Evolutionary conservation across 2,113 vertebrate genomes (phyloP).

Genomic region (Cyphomyrus plagiostoma): DNA sequence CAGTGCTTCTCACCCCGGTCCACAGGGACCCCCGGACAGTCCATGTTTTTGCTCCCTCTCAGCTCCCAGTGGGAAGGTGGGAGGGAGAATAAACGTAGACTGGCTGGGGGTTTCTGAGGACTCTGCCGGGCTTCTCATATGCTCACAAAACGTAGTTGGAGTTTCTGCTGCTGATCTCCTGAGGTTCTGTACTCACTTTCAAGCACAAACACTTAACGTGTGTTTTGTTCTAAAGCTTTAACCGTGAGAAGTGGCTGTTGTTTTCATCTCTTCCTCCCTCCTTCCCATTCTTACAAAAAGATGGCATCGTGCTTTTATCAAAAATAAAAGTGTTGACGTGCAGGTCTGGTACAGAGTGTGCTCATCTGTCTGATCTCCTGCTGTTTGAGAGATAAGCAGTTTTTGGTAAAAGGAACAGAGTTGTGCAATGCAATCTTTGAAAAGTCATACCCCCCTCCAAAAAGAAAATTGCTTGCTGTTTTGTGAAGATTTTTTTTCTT

Average conservation of each 20-base stretch:
- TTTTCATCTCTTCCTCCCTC: neutral
- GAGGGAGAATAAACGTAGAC: neutral
- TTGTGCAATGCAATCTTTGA: neutral
- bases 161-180: neutral
- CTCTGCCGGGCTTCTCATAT: neutral
- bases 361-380: neutral
- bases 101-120: neutral
- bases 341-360: neutral
- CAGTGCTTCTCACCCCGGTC: neutral
- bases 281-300: neutral
- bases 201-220: conserved; percentile 24
- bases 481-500: neutral
- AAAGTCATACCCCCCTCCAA: neutral
- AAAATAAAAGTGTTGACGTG: neutral
- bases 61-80: neutral
- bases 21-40: neutral
- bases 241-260: conserved; percentile 6
- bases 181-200: conserved; percentile 34
- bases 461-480: neutral
- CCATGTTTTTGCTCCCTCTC: neutral
- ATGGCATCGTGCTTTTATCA: neutral
- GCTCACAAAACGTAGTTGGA: neutral
- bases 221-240: conserved; percentile 33
- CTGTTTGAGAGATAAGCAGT: neutral
- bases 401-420: neutral